Conservation (phyloP, 2,113 vertebrate genomes). For the Dicentrarchus labrax region DNA sequence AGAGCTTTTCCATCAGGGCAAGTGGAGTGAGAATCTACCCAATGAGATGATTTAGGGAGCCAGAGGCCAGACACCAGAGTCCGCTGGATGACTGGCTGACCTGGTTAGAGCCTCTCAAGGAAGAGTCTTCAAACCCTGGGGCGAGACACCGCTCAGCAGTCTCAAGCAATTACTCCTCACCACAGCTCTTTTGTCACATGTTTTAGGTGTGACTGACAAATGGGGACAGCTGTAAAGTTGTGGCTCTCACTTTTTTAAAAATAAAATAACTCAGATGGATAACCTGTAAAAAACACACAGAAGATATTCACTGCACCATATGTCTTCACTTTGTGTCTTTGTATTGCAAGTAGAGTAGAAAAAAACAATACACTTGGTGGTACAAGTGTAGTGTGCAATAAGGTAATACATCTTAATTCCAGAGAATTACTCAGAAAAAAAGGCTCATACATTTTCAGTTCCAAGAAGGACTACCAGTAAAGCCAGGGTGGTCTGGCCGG, state of each 20-base stretch:
- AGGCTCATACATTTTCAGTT: constrained; percentile 11
- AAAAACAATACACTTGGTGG: neutral
- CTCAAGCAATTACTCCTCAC: constrained; percentile 44
- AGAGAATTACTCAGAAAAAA: neutral
- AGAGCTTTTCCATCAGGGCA: constrained; percentile 23
- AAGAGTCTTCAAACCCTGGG: constrained; percentile 30
- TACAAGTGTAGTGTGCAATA: neutral
- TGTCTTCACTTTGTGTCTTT: neutral
- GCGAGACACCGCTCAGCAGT: constrained; percentile 20
- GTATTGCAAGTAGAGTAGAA: neutral
- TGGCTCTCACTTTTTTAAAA: constrained; percentile 9
- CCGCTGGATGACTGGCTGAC: constrained; percentile 28
- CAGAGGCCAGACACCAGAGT: constrained; percentile 42
- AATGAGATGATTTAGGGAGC: constrained; percentile 36
- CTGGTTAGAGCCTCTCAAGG: constrained; percentile 38
- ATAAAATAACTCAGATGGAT: neutral
- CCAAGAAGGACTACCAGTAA: neutral
- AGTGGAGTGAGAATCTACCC: constrained; percentile 21
- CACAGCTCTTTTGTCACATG: neutral
- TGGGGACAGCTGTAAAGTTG: constrained; percentile 9
- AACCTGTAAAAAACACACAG: neutral
- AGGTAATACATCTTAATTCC: constrained; percentile 6
- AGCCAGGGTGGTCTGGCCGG: constrained; percentile 10
- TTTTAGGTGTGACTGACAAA: constrained; percentile 42
- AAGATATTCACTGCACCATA: neutral